Base-by-base conservation (phyloP, 1,140 invertebrate genomes). In the Polypedilum pembai region DNA sequence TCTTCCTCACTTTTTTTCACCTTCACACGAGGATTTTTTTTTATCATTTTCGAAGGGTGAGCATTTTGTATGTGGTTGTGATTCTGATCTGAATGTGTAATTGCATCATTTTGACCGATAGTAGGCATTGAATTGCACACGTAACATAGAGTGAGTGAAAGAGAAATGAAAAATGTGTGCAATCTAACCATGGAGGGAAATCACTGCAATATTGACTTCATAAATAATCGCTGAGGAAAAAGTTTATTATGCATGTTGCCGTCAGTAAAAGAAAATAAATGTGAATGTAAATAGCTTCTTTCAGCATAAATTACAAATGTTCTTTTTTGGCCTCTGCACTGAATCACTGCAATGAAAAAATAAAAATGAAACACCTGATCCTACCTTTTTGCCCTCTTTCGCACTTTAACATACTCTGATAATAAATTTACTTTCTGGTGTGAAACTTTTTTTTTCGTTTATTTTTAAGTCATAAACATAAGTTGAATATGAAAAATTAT, bases 251-350 rank as follows among this genome's bases (percentile, higher is more conserved):
- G 65, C 65, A 69, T 18, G 20, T 8, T 56, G n/a, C 8, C 45
- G 65, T 20, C 17, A 21, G 17, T n/a, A 5, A 20, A 69, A 69
- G 17, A 69, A 69, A 69, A 69, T 69, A 69, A 20, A 69, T 69
- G 65, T 21, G 65, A 69, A 69, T 69, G 65, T 69, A 69, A 69
- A 69, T 69, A 69, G 20, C 45, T 56, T 7, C 20, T 69, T 69
- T 69, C 17, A 69, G 20, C 65, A 69, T 69, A 69, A 69, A 69
- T 69, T 69, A 69, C 17, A 56, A 56, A 15, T 56, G 45, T 15
- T 56, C 12, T 8, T 56, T 15, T 56, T 56, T 56, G 45, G 45
- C 45, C 45, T 56, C 15, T n/a, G 41, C 45, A 12, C n/a, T 56
- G 41, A 56, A 15, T n/a, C n/a, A 56, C 45, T n/a, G n/a, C 45